These are phyloP conservation scores for Danaus melanippus DNA, from an alignment of 1,140 invertebrate species.

Conservation along the genomic window DNA sequence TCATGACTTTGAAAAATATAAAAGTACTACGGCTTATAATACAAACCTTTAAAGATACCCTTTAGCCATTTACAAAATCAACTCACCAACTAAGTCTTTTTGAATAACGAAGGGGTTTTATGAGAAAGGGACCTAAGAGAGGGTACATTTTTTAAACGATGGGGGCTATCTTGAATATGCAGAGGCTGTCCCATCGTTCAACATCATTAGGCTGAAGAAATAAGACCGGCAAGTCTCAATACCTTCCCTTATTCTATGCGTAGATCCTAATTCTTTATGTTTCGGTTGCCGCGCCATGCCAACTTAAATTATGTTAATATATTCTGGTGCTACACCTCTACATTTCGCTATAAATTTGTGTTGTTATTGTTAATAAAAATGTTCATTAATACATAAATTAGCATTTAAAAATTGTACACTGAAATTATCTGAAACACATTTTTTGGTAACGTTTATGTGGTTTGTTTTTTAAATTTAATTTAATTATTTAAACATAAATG, in stretches of 20 bases:
- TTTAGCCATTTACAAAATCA: not conserved
- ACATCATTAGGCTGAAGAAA: constrained; percentile 59
- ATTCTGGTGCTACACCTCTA: too few species aligned
- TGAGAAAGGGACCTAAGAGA: constrained; percentile 52
- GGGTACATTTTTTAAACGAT: constrained; percentile 60
- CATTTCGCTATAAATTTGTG: too few species aligned
- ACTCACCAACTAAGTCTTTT: constrained; percentile 43
- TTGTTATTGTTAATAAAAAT: too few species aligned
- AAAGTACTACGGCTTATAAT: too few species aligned
- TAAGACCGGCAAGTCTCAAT: constrained; percentile 39
- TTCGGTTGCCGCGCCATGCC: not conserved
- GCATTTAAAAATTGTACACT: too few species aligned
- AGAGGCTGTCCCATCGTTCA: constrained; percentile 55
- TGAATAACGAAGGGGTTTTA: constrained; percentile 65
- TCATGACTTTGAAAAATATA: too few species aligned
- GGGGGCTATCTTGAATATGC: constrained; percentile 56
- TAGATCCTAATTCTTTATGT: not conserved
- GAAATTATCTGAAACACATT: too few species aligned
- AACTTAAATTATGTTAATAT: too few species aligned
- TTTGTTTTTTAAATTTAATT: too few species aligned
- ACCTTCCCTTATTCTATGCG: constrained; percentile 20
- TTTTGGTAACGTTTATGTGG: too few species aligned
- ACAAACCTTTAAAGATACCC: not conserved
- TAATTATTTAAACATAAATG: too few species aligned
- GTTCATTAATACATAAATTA: too few species aligned